Conservation (phyloP, 2,113 vertebrate genomes). For the Grantiella picta region DNA sequence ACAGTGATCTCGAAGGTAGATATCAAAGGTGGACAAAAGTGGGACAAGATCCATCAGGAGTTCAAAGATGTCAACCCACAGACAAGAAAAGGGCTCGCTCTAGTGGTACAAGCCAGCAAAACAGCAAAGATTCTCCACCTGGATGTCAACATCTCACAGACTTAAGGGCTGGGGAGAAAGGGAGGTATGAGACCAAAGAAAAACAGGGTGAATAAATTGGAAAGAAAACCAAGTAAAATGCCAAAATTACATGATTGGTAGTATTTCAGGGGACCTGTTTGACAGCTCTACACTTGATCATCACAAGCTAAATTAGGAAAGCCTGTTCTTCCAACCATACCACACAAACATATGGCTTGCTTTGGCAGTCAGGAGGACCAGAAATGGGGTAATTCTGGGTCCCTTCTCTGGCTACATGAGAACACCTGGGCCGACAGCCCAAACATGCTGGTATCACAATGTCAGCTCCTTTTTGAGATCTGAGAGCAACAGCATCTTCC, state of each 20-base stretch:
- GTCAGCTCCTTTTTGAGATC: neutral
- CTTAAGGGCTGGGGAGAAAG: neutral
- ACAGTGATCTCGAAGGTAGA: neutral
- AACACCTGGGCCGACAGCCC: neutral
- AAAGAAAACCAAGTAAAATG: neutral
- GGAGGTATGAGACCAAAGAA: neutral
- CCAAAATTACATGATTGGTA: neutral
- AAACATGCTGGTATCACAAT: neutral
- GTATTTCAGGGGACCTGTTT: neutral
- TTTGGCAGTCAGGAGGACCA: neutral
- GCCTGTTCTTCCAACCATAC: neutral
- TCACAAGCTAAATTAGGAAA: neutral
- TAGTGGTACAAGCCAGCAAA: constrained; percentile 12
- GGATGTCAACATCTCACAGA: neutral
- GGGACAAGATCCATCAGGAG: neutral
- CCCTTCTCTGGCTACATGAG: neutral
- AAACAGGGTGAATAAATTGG: neutral
- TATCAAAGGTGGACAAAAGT: neutral
- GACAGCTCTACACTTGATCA: neutral
- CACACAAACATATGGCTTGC: neutral
- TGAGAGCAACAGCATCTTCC: neutral
- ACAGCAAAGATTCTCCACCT: neutral
- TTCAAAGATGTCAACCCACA: neutral
- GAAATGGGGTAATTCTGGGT: rapidly evolving
- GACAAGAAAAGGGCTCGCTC: constrained; percentile 17